Conservation (phyloP, 2,888 invertebrate genomes). For the Polydrusus tereticollis region DNA sequence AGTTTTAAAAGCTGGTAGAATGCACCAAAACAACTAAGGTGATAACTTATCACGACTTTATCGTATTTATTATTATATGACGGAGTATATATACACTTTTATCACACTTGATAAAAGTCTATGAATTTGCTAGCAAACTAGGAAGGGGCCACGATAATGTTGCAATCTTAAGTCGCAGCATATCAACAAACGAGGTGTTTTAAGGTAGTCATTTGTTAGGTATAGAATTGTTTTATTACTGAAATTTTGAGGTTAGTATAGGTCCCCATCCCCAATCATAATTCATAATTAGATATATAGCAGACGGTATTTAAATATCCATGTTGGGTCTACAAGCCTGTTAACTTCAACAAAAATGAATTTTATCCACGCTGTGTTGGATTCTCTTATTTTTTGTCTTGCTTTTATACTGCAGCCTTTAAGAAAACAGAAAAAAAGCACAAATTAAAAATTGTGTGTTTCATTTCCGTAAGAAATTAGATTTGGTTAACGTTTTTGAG, state of each 20-base stretch:
- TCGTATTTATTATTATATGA: conserved; percentile 62
- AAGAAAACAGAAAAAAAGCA: too few relatives aligned
- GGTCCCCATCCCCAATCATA: too few relatives aligned
- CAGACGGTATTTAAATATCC: too few relatives aligned
- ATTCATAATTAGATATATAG: too few relatives aligned
- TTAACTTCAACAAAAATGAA: too few relatives aligned
- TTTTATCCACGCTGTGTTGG: too few relatives aligned
- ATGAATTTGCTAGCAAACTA: conserved; percentile 62
- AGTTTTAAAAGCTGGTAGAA: conserved; percentile 55
- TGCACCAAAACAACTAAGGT: conserved; percentile 64
- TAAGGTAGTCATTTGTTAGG: conserved; percentile 55
- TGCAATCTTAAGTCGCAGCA: conserved; percentile 59
- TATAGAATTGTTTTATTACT: not conserved
- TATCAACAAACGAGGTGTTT: conserved; percentile 58
- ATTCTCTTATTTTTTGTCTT: too few relatives aligned
- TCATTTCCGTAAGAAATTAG: too few relatives aligned
- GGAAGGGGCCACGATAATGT: conserved; percentile 63
- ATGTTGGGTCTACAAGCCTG: too few relatives aligned
- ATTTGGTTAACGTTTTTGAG: too few relatives aligned
- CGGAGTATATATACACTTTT: conserved; percentile 62
- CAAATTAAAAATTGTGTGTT: too few relatives aligned
- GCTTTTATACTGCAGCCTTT: too few relatives aligned
- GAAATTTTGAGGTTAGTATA: not conserved
- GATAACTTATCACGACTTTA: conserved; percentile 63
- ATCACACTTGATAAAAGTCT: conserved; percentile 63